phyloP scores from a whole-genome alignment of 1,140 invertebrate genomes.

The Cotesia typhae region DNA sequence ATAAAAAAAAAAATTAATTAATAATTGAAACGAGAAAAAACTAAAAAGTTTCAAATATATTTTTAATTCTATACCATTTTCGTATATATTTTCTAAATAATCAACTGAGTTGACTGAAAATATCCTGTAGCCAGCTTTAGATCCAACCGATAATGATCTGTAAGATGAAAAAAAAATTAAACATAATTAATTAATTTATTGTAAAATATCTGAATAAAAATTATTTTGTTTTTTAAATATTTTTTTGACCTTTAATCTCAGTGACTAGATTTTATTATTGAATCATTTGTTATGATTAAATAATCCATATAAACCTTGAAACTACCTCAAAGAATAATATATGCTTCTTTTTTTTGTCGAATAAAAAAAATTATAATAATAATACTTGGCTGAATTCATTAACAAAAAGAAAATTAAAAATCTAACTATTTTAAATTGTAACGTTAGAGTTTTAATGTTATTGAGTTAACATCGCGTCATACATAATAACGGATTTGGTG shows the following conservation, averaged over 20 bases:
- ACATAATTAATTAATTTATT: constrained; percentile 12
- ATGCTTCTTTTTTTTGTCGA: too few species aligned
- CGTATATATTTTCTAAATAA: constrained; percentile 87
- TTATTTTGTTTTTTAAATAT: too few species aligned
- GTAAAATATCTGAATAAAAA: not conserved
- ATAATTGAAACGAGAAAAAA: too few species aligned
- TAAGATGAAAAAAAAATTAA: constrained; percentile 45
- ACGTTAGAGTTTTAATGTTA: not conserved
- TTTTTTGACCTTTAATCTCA: constrained; percentile 7
- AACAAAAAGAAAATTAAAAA: too few species aligned
- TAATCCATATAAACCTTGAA: too few species aligned
- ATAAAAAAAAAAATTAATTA: constrained; percentile 33
- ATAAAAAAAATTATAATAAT: too few species aligned
- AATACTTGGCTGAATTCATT: too few species aligned
- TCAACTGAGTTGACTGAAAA: constrained; percentile 88
- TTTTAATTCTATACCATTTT: constrained; percentile 69
- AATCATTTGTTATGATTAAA: too few species aligned
- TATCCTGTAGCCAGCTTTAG: constrained; percentile 86
- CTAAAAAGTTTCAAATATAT: too few species aligned
- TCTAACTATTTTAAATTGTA: not conserved
- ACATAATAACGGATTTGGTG: constrained; percentile 16
- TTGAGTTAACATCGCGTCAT: constrained; percentile 14
- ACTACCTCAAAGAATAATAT: too few species aligned
- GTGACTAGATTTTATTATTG: not conserved
- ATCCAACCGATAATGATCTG: constrained; percentile 92